These are phyloP conservation scores for Botia almorhae DNA, from an alignment of 2,797 vertebrate species.

Conservation along the genomic window DNA sequence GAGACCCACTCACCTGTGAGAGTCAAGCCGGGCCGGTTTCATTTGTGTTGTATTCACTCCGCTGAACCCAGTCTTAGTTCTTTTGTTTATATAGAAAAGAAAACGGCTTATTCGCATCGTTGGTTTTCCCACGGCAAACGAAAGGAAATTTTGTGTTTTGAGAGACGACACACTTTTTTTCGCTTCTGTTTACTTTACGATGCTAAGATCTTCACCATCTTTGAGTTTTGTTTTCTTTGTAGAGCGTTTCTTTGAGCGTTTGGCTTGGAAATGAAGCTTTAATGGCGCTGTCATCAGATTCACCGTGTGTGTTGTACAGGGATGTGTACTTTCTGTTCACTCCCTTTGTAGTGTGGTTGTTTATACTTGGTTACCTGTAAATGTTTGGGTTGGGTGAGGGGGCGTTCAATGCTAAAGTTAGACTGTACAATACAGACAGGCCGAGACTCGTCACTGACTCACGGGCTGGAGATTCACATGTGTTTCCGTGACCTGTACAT, in stretches of 20 bases:
- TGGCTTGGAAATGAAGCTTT: neutral
- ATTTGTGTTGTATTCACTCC: neutral
- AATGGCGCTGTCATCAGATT: constrained; percentile 1
- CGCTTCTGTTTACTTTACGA: constrained; percentile 38
- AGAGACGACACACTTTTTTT: constrained; percentile 32
- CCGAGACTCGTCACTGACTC: constrained; percentile 45
- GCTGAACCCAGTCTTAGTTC: neutral
- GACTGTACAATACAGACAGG: constrained; percentile 38
- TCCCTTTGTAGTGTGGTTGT: neutral
- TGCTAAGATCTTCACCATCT: neutral
- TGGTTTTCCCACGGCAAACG: constrained; percentile 53
- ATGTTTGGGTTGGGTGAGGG: neutral
- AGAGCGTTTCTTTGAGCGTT: neutral
- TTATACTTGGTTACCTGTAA: neutral
- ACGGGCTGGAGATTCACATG: constrained; percentile 9
- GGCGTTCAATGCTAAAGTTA: constrained; percentile 27
- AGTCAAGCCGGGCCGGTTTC: neutral
- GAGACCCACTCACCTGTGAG: neutral
- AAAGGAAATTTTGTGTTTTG: constrained; percentile 60
- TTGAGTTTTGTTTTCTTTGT: constrained; percentile 2
- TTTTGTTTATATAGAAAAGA: neutral
- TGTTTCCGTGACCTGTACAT: constrained; percentile 14
- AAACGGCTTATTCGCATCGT: neutral
- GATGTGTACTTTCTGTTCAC: too few species aligned
- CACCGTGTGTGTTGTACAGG: neutral